Base-by-base conservation (phyloP, 2,888 invertebrate species). In the Slavum lentiscoides region DNA sequence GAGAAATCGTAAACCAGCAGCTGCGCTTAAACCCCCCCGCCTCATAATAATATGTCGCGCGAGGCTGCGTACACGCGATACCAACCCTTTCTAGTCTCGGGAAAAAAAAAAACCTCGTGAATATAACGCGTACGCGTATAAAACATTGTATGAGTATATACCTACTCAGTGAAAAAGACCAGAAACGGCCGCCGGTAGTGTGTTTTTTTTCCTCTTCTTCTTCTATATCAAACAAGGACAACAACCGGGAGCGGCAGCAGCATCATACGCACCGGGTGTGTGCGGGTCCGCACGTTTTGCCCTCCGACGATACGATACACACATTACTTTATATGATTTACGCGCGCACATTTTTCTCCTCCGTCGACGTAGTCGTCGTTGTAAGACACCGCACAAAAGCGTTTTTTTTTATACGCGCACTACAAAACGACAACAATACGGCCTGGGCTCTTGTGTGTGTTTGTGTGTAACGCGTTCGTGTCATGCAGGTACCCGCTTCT, bases 401-500 rank as follows among this genome's bases (percentile, higher is more conserved):
- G 69, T 61, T 59, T 53, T 30, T 30, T 30, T 4, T 1, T 30
- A 4, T 30, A 30, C 30, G 30, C 30, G 15, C 62, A 74, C 11
- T 5, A 58, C 61, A 74, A 62, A 62, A 73, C 75, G 30, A 77
- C 69, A 76, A 76, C 30, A 67, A 59, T 61, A 61, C 62, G n/a
- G 9, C 17, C 53, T 7, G 61, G 23, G 61, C 30, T 30, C 19
- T 30, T 53, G 73, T 11, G 73, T 3, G 74, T 2, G 49, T 53
- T 62, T 11, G 73, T 3, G 74, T 2, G 30, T 17, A 19, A 19
- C 39, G 30, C 39, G 39, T 55, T 58, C 53, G 61, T 77, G 77
- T 77, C 61, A 77, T 77, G 77, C 77, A 77, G 77, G 77, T 77
- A 77, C 77, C 77, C 77, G 77, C 77, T 77, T 70, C 70, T 69